Evolutionary conservation across 2,797 vertebrate genomes (phyloP).

Genomic region (Zenarchopterus dispar): DNA sequence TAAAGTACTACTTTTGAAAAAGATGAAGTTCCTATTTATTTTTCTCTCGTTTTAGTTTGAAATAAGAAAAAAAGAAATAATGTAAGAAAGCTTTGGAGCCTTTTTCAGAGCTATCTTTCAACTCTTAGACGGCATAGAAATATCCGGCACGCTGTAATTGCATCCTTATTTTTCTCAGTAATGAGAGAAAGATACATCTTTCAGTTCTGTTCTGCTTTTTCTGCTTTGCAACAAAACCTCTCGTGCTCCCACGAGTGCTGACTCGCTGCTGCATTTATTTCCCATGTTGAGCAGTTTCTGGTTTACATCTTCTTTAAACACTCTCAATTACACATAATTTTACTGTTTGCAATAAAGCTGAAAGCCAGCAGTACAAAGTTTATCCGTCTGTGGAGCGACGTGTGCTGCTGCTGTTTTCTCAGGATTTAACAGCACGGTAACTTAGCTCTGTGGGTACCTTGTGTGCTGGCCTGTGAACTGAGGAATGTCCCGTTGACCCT

Average conservation of each 20-base stretch:
- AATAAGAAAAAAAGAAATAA: no score
- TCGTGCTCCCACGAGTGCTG: background rate
- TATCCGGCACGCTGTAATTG: background rate
- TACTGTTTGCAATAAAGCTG: slow-evolving; percentile 18
- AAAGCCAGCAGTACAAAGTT: slow-evolving; percentile 27
- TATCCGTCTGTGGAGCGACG: slow-evolving; percentile 6
- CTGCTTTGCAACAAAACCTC: no score
- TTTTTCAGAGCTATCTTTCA: background rate
- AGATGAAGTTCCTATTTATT: no score
- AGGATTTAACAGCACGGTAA: slow-evolving; percentile 56
- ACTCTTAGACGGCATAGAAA: background rate
- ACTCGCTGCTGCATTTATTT: slow-evolving; percentile 31
- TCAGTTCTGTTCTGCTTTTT: slow-evolving; percentile 14
- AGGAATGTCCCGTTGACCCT: slow-evolving; percentile 76
- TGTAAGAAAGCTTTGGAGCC: no score
- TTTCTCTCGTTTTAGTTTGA: no score
- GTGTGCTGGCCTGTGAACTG: slow-evolving; percentile 62
- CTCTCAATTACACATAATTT: slow-evolving; percentile 38
- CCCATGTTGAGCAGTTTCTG: slow-evolving; percentile 31
- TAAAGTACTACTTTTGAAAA: no score
- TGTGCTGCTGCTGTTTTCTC: slow-evolving; percentile 35
- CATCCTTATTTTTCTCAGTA: slow-evolving; percentile 2
- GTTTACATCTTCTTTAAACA: slow-evolving; percentile 48
- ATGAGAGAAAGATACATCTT: slow-evolving; percentile 21
- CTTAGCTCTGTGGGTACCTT: slow-evolving; percentile 45